Percentiles rank a stretch among this genome's conserved stretches.
Conservation (phyloP, 1,140 invertebrate genomes). For the Euura lappo region DNA sequence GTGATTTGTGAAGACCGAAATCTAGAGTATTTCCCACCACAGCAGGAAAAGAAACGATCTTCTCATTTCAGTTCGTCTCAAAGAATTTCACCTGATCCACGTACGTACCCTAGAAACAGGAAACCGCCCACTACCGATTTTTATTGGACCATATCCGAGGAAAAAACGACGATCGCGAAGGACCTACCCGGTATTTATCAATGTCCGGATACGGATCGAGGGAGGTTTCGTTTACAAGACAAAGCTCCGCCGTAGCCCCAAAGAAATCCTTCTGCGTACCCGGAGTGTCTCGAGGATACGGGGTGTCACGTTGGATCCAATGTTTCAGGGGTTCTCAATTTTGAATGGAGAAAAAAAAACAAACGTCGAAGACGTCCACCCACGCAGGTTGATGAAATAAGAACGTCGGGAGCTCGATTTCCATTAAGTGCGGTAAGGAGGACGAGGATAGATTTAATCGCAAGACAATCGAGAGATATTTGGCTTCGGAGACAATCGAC, state of each 20-base stretch:
- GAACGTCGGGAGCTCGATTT: conserved; percentile 25
- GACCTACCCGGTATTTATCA: conserved; percentile 54
- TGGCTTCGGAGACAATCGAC: conserved; percentile 38
- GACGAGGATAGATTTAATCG: conserved; percentile 40
- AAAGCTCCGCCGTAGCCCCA: conserved; percentile 51
- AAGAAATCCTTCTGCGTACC: no score
- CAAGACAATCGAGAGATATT: conserved; percentile 40
- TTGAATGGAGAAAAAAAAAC: no score
- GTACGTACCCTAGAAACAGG: no score
- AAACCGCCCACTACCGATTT: no score
- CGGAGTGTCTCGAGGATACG: no score
- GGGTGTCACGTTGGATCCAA: no score
- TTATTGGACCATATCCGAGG: no score
- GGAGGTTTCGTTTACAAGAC: conserved; percentile 61
- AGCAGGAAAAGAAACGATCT: not conserved
- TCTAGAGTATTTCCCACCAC: not conserved
- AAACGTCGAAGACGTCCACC: conserved; percentile 29
- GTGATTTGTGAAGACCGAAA: not conserved
- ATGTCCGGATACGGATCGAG: conserved; percentile 60
- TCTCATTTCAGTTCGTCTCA: not conserved
- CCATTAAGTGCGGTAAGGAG: not conserved
- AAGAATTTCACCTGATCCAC: no score
- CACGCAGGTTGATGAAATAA: conserved; percentile 36
- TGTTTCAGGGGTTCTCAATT: no score
- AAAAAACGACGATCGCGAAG: no score